These are phyloP conservation scores for Sinhomidia bicolor DNA, from an alignment of 2,888 invertebrate species.

Conservation along the genomic window DNA sequence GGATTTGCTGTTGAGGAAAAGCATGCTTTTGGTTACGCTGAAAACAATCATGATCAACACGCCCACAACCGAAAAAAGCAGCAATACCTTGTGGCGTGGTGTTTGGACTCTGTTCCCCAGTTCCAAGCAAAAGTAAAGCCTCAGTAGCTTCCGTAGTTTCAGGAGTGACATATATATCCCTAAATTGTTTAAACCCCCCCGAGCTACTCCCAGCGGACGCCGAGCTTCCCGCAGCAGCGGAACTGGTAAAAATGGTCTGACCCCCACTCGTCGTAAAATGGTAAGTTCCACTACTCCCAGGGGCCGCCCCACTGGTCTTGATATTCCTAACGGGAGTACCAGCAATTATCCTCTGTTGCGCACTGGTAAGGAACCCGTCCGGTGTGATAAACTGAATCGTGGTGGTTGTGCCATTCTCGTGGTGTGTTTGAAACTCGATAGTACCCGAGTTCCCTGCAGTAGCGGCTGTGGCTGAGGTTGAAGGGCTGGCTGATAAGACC, in stretches of 20 bases:
- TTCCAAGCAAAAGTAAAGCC: constrained; percentile 77
- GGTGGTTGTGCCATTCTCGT: constrained; percentile 54
- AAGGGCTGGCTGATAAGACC: constrained; percentile 48
- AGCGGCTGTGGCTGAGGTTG: constrained; percentile 19
- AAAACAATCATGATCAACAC: no score
- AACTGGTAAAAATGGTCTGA: constrained; percentile 30
- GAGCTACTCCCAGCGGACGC: constrained; percentile 15
- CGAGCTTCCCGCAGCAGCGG: constrained; percentile 13
- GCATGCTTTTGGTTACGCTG: no score
- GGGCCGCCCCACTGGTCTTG: constrained; percentile 23
- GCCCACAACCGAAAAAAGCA: no score
- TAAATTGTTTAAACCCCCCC: constrained; percentile 46
- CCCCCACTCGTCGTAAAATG: constrained; percentile 20
- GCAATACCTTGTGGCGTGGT: constrained; percentile 73
- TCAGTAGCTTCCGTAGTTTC: constrained; percentile 76
- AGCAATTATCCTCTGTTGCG: constrained; percentile 64
- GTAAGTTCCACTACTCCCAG: constrained; percentile 13
- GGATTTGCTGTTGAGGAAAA: constrained; percentile 51
- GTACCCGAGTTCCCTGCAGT: neutral
- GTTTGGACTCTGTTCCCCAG: constrained; percentile 73
- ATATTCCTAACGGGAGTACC: constrained; percentile 65
- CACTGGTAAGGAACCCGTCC: constrained; percentile 59
- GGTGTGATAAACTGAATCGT: constrained; percentile 68
- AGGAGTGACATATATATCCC: constrained; percentile 65
- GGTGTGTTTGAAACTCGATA: constrained; percentile 61